These are phyloP conservation scores for Cherax destructor DNA, from an alignment of 1,140 invertebrate species.

Conservation along the genomic window DNA sequence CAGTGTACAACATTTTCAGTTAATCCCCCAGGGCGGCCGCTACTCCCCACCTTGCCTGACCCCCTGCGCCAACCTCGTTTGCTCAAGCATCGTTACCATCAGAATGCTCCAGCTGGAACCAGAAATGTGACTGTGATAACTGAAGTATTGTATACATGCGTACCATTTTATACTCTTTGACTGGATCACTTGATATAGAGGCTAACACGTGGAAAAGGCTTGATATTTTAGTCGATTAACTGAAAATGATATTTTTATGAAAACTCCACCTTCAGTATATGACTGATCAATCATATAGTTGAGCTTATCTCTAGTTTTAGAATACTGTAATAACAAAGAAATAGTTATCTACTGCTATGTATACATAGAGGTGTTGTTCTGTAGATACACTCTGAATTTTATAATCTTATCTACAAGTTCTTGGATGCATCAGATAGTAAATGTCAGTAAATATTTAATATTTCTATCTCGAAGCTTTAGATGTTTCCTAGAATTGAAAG, in stretches of 20 bases:
- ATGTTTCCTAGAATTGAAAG: conserved; percentile 67
- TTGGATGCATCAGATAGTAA: conserved; percentile 65
- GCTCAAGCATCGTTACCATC: conserved; percentile 60
- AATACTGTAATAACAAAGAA: conserved; percentile 68
- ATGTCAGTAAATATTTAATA: conserved; percentile 66
- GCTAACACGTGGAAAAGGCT: conserved; percentile 57
- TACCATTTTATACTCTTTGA: conserved; percentile 58
- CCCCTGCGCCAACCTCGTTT: conserved; percentile 52
- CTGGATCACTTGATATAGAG: conserved; percentile 57
- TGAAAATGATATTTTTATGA: conserved; percentile 58
- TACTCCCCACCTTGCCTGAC: conserved; percentile 60
- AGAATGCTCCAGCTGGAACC: conserved; percentile 36
- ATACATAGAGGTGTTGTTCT: conserved; percentile 67
- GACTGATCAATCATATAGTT: conserved; percentile 66
- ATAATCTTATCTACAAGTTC: conserved; percentile 70
- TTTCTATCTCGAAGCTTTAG: conserved; percentile 71
- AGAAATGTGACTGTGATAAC: conserved; percentile 68
- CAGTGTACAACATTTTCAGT: conserved; percentile 67
- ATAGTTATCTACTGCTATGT: conserved; percentile 66
- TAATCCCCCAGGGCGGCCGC: conserved; percentile 52
- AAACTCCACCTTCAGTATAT: conserved; percentile 57
- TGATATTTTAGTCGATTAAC: conserved; percentile 58
- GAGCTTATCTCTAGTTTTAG: conserved; percentile 72
- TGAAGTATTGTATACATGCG: conserved; percentile 60
- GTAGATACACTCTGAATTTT: conserved; percentile 70